phyloP scores from a whole-genome alignment of 30 jellyfish, hydroid and myxozoan species.

The Sanderia malayensis region DNA sequence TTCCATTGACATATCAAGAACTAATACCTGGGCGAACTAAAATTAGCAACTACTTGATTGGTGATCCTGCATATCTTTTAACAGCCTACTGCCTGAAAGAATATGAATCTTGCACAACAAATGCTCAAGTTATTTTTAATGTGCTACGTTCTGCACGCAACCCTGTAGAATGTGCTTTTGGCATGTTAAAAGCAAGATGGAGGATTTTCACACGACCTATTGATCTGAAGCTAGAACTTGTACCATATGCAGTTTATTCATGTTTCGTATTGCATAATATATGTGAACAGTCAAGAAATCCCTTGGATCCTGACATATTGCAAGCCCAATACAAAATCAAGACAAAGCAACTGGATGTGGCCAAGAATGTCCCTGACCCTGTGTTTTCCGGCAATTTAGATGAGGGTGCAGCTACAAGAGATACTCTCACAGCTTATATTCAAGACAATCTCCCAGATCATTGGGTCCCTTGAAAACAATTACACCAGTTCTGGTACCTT shows the following conservation, averaged over 20 bases:
- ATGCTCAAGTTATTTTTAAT: conserved; percentile 58
- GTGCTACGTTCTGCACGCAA: conserved; percentile 58
- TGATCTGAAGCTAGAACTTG: conserved; percentile 31
- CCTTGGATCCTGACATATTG: conserved; percentile 28
- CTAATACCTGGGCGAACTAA: conserved; percentile 20
- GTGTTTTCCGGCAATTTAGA: conserved; percentile 7
- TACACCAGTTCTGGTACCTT: background rate
- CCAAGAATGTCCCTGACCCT: conserved; percentile 36
- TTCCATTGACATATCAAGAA: conserved; percentile 24
- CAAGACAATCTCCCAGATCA: conserved; percentile 22
- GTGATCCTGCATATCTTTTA: conserved; percentile 79
- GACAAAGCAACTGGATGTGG: background rate
- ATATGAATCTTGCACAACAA: conserved; percentile 30
- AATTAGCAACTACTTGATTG: conserved; percentile 38
- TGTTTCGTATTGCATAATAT: conserved; percentile 66
- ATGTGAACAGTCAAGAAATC: conserved; percentile 28
- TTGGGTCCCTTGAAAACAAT: background rate
- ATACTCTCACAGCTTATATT: conserved; percentile 11
- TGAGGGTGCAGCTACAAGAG: conserved; percentile 36
- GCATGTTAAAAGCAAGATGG: conserved; percentile 69
- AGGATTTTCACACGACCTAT: conserved; percentile 13
- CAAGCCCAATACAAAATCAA: conserved; percentile 1
- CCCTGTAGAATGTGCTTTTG: conserved; percentile 71
- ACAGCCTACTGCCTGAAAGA: conserved; percentile 68
- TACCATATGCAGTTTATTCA: conserved; percentile 46